Evolutionary conservation across 2,113 vertebrate genomes (phyloP).

Genomic region (Polypterus bichir): DNA sequence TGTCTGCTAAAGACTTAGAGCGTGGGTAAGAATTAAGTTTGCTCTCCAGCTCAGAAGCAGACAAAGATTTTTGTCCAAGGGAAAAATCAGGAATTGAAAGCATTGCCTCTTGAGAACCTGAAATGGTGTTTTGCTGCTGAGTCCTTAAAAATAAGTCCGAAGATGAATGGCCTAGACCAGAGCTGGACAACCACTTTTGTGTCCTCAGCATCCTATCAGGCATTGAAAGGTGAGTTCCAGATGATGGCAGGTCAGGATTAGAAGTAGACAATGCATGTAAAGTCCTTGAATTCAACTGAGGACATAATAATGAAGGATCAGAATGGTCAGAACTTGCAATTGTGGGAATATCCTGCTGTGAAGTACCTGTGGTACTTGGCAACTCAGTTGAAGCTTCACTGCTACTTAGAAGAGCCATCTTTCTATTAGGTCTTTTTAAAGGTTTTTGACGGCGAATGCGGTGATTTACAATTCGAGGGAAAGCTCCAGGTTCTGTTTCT

Average conservation of each 20-base stretch:
- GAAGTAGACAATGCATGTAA: not conserved
- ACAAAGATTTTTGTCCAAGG: too few relatives aligned
- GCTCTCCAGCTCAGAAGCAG: too few relatives aligned
- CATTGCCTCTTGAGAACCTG: too few relatives aligned
- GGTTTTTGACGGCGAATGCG: not conserved
- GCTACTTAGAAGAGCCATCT: not conserved
- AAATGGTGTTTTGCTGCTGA: not conserved
- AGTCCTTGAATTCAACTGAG: not conserved
- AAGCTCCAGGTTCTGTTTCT: not conserved
- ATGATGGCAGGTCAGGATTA: not conserved
- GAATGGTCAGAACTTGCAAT: not conserved
- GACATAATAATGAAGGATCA: not conserved
- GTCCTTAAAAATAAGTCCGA: not conserved
- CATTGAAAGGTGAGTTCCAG: not conserved
- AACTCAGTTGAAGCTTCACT: not conserved
- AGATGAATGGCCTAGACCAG: not conserved
- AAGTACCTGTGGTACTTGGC: not conserved
- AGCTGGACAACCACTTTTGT: not conserved
- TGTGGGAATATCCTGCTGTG: not conserved
- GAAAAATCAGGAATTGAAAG: too few relatives aligned
- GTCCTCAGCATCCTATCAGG: not conserved
- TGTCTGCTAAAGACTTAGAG: not conserved
- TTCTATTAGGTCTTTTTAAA: not conserved
- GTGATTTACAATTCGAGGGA: not conserved
- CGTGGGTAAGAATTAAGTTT: not conserved